Evolutionary conservation across 2,113 vertebrate species (phyloP), one percentile per base, ranked within the genome.

Genomic region (Tichodroma muraria): DNA sequence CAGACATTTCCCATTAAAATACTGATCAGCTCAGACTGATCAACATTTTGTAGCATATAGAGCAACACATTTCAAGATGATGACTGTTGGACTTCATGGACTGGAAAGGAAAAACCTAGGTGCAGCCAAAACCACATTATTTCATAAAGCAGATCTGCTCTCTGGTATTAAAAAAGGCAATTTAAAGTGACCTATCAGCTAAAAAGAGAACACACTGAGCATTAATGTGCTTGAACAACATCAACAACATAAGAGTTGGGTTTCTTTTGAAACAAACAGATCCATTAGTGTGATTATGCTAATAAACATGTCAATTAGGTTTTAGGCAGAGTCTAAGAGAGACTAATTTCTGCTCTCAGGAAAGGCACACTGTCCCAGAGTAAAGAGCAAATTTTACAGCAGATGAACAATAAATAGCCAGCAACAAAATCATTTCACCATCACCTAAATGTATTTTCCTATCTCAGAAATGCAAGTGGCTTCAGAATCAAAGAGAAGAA

Each of bases 321-420:
- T 95, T 95, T 87, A 96, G 94, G 96, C 35, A 91, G 72, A 89
- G 79, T 78, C 93, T 97, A 97, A 97, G 69, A 93, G 90, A 90
- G 89, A 93, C 91, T 66, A 78, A 96, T 94, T 96, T 71, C 59
- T 84, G 76, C 85, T 94, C 65, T 96, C 65, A 79, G 47, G 53
- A 94, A 91, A 83, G 44, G 85, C 68, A 90, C n/a, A 13, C 27
- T 81, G 83, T 81, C 40, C 60, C 44, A 88, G 40, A 82, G 44
- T 65, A 91, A 71, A 93, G 49, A 90, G 71, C 59, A 89, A 69
- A 89, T 97, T 97, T 91, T 94, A 92, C 64, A 84, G 95, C 80
- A 85, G 68, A 95, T 65, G 50, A 97, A 94, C 81, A 96, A 23
- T 89, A 96, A 96, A 82, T 73, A 96, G 90, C 93, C 92, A 96